Evolutionary conservation across 2,888 invertebrate species (phyloP).

Genomic region (Orthosia incerta): DNA sequence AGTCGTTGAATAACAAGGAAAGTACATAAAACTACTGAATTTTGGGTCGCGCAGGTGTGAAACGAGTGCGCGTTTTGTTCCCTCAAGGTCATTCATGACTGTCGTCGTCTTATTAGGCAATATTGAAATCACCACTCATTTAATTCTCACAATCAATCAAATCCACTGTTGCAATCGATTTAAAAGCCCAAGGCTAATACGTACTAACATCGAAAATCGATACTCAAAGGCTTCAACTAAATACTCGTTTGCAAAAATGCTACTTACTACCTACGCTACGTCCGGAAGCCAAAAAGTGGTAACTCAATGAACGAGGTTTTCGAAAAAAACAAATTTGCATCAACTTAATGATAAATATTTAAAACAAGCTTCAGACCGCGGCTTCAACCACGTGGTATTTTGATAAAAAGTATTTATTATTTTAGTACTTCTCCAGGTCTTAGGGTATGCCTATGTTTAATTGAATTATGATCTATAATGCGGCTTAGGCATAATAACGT

Average conservation of each 20-base stretch:
- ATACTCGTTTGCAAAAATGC: constrained; percentile 54
- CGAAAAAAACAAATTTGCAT: not conserved
- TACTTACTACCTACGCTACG: not conserved
- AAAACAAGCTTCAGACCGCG: not conserved
- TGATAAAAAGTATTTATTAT: not conserved
- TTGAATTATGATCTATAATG: too few species aligned
- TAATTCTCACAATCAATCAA: constrained; percentile 24
- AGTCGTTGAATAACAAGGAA: too few species aligned
- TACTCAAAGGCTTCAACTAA: constrained; percentile 54
- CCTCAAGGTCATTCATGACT: too few species aligned
- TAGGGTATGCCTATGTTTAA: too few species aligned
- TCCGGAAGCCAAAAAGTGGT: not conserved
- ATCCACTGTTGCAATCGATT: constrained; percentile 26
- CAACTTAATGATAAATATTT: not conserved
- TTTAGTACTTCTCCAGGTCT: too few species aligned
- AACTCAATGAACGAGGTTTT: not conserved
- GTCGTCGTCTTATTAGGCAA: not conserved
- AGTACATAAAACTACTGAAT: too few species aligned
- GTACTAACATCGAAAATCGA: constrained; percentile 47
- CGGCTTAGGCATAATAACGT: not conserved
- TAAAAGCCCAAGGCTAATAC: constrained; percentile 21
- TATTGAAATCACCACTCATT: constrained; percentile 12
- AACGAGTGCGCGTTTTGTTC: too few species aligned
- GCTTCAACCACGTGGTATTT: not conserved
- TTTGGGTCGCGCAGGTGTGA: too few species aligned